Percentiles rank a stretch among this genome's conserved stretches.
Conservation (phyloP, 2,888 invertebrate genomes). For the Griposia aprilina region DNA sequence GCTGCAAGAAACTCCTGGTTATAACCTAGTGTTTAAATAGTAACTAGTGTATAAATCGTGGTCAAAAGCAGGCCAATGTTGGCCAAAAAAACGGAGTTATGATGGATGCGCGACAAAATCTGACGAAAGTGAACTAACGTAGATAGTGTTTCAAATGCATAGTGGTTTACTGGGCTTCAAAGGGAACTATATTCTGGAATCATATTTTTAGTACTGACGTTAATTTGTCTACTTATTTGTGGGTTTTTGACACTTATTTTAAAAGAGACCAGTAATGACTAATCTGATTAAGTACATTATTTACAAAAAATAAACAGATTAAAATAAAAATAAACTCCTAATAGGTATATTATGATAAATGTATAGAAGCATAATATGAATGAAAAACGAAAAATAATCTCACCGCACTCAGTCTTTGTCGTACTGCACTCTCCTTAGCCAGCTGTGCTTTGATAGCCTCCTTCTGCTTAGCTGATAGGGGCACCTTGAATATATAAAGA, state of each 20-base stretch:
- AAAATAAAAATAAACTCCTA: not conserved
- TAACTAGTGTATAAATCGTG: not conserved
- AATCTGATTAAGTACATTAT: too few species aligned
- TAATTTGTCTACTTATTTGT: not conserved
- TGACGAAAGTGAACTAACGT: not conserved
- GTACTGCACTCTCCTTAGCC: constrained; percentile 95
- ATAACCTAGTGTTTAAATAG: too few species aligned
- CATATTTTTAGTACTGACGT: not conserved
- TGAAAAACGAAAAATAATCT: constrained; percentile 63
- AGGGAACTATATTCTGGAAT: not conserved
- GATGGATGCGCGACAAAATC: not conserved
- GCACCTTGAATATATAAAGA: constrained; percentile 72
- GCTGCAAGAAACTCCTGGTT: constrained; percentile 64
- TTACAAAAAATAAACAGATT: not conserved
- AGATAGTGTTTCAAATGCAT: not conserved
- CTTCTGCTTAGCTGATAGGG: constrained; percentile 95
- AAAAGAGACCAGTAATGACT: not conserved
- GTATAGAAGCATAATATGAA: not conserved
- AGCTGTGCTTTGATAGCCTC: constrained; percentile 96
- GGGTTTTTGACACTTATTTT: not conserved
- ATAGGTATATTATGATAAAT: not conserved
- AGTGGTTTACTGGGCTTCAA: not conserved
- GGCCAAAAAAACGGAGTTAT: not conserved
- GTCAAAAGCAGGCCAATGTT: not conserved
- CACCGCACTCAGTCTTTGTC: constrained; percentile 92